A percentile compares a stretch with the other conserved stretches of the same genome.
Evolutionary conservation across 2,113 vertebrate species (phyloP).

Genomic region (Sphyrna mokarran): DNA sequence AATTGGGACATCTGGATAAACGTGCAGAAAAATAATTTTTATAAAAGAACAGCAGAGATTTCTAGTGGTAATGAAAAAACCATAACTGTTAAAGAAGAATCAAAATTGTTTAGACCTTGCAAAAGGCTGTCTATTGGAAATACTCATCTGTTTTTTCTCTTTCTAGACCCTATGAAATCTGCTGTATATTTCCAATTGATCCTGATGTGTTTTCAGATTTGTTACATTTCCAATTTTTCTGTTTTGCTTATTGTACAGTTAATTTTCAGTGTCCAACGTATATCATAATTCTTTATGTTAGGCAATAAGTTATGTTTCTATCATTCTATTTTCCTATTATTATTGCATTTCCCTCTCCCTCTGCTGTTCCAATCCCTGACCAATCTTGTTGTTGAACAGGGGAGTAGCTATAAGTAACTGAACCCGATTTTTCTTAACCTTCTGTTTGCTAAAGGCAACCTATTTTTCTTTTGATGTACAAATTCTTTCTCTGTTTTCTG

Average conservation of each 20-base stretch:
- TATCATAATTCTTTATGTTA: neutral
- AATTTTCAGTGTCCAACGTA: neutral
- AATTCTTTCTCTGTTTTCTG: neutral
- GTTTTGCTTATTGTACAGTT: neutral
- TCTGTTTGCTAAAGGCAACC: neutral
- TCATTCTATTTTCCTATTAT: neutral
- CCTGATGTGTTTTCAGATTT: neutral
- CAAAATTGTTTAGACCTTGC: neutral
- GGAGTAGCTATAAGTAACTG: neutral
- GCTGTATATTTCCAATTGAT: neutral
- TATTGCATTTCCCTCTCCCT: neutral
- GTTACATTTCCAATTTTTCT: neutral
- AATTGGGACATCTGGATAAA: conserved; percentile 22
- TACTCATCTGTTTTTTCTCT: neutral
- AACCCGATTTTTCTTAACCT: neutral
- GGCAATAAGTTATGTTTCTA: neutral
- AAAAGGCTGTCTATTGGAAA: neutral
- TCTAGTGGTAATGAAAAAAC: neutral
- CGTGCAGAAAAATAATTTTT: neutral
- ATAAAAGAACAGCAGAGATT: neutral
- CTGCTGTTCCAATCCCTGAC: neutral
- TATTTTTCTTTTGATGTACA: neutral
- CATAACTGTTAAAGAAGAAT: neutral
- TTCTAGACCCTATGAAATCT: neutral
- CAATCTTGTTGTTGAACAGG: neutral